Conservation (phyloP, 2,113 vertebrate genomes). For the Cercocebus atys region DNA sequence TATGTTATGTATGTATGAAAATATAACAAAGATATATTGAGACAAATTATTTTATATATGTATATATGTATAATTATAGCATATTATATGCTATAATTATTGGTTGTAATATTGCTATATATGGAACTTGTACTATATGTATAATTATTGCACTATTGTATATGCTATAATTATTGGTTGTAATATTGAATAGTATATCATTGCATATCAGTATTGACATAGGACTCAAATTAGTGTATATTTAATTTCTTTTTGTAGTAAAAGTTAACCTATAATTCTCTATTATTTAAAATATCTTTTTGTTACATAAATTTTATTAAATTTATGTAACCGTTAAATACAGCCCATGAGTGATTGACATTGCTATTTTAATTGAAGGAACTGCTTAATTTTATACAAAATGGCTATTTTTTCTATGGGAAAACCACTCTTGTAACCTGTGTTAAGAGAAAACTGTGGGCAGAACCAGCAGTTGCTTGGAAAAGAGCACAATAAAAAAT, state of each 20-base stretch:
- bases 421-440: background rate
- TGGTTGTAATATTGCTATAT: too few relatives aligned
- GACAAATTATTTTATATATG: too few relatives aligned
- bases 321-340: background rate
- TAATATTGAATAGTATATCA: background rate
- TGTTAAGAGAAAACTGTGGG: background rate
- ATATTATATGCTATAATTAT: too few relatives aligned
- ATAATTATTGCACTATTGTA: too few relatives aligned
- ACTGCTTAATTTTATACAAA: constrained; percentile 31
- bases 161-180: background rate
- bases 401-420: background rate
- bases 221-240: background rate
- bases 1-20: too few relatives aligned
- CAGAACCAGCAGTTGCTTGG: too few relatives aligned
- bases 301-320: background rate
- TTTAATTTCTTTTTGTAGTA: background rate
- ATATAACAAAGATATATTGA: too few relatives aligned
- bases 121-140: too few relatives aligned
- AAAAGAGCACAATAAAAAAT: too few relatives aligned
- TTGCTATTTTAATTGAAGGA: background rate
- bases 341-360: background rate
- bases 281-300: background rate
- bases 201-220: background rate
- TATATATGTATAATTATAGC: too few relatives aligned
- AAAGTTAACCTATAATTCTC: background rate